These are phyloP conservation scores for Perccottus glenii DNA, from an alignment of 2,113 vertebrate species.

Conservation along the genomic window DNA sequence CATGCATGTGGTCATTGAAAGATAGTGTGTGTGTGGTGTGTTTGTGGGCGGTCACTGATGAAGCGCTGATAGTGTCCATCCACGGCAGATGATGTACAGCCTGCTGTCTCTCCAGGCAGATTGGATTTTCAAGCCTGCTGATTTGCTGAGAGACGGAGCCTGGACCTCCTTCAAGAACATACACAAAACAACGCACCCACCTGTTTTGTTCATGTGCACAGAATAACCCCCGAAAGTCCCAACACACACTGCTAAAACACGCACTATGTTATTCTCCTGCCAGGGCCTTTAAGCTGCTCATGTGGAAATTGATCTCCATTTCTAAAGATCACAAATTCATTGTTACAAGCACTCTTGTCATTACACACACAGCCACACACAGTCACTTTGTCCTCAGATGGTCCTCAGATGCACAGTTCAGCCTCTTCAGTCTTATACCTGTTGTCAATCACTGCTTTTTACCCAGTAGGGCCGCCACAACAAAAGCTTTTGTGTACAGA, in stretches of 20 bases:
- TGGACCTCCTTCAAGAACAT: slow-evolving; percentile 64
- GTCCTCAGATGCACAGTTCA: slow-evolving; percentile 52
- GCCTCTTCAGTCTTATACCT: slow-evolving; percentile 63
- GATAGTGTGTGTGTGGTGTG: slow-evolving; percentile 36
- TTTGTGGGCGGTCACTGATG: slow-evolving; percentile 70
- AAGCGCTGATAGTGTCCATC: slow-evolving; percentile 77
- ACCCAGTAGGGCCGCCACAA: slow-evolving; percentile 40
- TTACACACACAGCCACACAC: slow-evolving; percentile 12
- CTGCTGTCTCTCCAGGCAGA: slow-evolving; percentile 80
- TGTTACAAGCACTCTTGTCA: slow-evolving; percentile 53
- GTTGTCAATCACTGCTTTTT: slow-evolving; percentile 62
- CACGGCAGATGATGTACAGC: slow-evolving; percentile 83
- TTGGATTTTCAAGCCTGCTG: slow-evolving; percentile 84
- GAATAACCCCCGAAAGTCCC: neutral
- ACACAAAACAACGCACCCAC: slow-evolving; percentile 36
- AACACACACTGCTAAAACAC: slow-evolving; percentile 4
- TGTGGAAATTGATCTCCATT: slow-evolving; percentile 75
- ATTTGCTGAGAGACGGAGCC: slow-evolving; percentile 80
- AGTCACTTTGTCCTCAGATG: slow-evolving; percentile 62
- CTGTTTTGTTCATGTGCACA: slow-evolving; percentile 42
- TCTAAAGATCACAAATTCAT: slow-evolving; percentile 73
- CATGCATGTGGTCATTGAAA: slow-evolving; percentile 66
- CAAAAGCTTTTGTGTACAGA: slow-evolving; percentile 45
- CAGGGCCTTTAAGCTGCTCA: slow-evolving; percentile 71
- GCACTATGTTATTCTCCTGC: slow-evolving; percentile 46